A percentile compares a stretch with the other conserved stretches of the same genome.
Evolutionary conservation across 2,888 invertebrate genomes (phyloP).

Genomic region (Steromphala cineraria): DNA sequence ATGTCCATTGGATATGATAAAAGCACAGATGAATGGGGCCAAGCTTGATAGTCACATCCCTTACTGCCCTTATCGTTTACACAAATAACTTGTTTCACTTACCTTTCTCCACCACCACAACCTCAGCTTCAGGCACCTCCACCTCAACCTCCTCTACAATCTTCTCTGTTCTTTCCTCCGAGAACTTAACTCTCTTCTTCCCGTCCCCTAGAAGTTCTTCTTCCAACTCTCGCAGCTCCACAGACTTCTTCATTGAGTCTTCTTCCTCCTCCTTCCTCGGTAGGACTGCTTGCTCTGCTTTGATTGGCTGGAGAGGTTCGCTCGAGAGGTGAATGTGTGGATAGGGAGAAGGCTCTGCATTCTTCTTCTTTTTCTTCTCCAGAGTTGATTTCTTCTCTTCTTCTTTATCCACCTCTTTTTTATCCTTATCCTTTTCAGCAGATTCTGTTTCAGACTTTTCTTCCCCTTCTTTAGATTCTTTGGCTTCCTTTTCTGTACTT

Average conservation of each 20-base stretch:
- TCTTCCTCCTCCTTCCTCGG: conserved; percentile 17
- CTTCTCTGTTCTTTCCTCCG: background rate
- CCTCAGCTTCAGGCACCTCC: conserved; percentile 12
- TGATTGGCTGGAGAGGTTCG: conserved; percentile 44
- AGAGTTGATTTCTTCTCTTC: background rate
- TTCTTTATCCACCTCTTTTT: conserved; percentile 20
- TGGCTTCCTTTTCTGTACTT: conserved; percentile 21
- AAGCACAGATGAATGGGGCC: too few relatives aligned
- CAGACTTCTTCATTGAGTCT: conserved; percentile 31
- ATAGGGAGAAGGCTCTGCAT: background rate
- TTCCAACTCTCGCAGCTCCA: conserved; percentile 37
- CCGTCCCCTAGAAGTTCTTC: conserved; percentile 39
- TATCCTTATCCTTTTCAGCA: background rate
- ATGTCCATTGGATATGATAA: too few relatives aligned
- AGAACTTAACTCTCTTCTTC: conserved; percentile 9
- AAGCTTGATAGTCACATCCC: too few relatives aligned
- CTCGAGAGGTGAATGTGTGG: conserved; percentile 26
- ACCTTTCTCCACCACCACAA: conserved; percentile 17
- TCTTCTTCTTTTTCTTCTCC: background rate
- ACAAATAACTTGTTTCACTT: background rate
- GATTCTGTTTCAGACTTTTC: background rate
- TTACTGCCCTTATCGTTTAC: too few relatives aligned
- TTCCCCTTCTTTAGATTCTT: background rate
- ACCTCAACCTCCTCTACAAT: conserved; percentile 15
- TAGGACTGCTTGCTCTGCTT: conserved; percentile 34